A percentile compares a stretch with the other conserved stretches of the same genome.
Conservation (phyloP, 2,113 vertebrate species). For the Halcyon senegalensis region DNA sequence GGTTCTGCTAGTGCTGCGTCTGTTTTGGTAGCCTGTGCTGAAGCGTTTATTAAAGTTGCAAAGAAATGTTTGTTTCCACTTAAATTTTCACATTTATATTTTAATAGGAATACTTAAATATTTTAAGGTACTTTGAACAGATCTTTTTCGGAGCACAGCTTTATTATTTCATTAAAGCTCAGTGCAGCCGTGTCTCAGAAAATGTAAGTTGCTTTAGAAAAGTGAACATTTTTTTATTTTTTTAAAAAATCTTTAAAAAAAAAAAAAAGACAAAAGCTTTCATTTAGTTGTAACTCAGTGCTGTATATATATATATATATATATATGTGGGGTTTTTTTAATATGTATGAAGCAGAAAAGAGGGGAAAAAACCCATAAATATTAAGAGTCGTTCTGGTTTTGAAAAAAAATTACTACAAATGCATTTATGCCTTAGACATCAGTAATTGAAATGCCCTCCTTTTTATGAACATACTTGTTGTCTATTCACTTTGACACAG, state of each 20-base stretch:
- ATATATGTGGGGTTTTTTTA: not conserved
- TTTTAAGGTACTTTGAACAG: not conserved
- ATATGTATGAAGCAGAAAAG: not conserved
- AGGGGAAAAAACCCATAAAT: not conserved
- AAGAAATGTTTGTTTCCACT: not conserved
- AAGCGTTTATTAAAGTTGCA: not conserved
- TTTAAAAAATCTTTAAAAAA: too few relatives aligned
- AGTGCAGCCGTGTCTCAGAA: not conserved
- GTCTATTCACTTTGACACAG: not conserved
- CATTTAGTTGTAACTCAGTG: not conserved
- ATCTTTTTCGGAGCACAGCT: not conserved
- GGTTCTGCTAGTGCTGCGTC: accelerated
- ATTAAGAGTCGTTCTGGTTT: not conserved
- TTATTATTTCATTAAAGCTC: not conserved
- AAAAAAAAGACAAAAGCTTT: not conserved
- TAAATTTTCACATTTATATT: not conserved
- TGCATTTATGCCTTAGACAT: not conserved
- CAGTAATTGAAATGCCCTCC: not conserved
- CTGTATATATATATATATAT: not conserved
- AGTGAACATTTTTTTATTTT: not conserved
- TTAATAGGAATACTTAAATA: not conserved
- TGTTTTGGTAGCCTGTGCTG: not conserved
- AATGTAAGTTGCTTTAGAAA: not conserved
- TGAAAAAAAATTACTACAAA: not conserved
- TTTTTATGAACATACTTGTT: not conserved